Evolutionary conservation across 2,888 invertebrate genomes (phyloP), one percentile per base, ranked within the genome.

Genomic region (Patella caerulea): DNA sequence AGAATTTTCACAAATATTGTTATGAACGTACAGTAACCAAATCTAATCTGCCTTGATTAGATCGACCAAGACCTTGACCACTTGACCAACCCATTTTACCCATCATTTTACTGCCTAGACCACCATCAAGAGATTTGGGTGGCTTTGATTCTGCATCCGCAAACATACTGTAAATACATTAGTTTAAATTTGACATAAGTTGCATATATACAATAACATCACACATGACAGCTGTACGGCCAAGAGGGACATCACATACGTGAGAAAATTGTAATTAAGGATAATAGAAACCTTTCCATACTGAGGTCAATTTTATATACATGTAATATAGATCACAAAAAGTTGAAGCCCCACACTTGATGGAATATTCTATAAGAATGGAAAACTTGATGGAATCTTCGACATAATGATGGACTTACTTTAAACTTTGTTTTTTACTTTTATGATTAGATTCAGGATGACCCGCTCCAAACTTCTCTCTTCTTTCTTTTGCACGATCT

Each of bases 1-100:
- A 34, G 4, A 34, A 7, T 34, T 34, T 34, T 34, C 7, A 4
- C 7, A 45, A 45, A 45, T 45, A 45, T 45, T 45, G 34, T 45
- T 45, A 65, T 12, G 14, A 65, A 72, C 80, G 74, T 80, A 96
- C 96, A 93, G 97, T 96, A 82, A 98, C 96, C 73, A 98, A 98
- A 76, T 96, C 96, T 45, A 97, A 96, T 86, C 90, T 88, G 54
- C 92, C 98, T 92, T 99, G 98, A 90, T 97, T 97, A 76, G 94
- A 94, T 91, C 96, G 96, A 0, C 99, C 99, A 34, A 99, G 93
- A 0, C 99, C 99, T 93, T 96, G 95, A 0, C 99, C 99, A 90
- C 97, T 97, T 9, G 96, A 96, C 99, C 99, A 99, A 5, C 99
- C 99, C 99, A 99, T 99, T 92, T 97, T 98, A 92, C 99, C 98